Conservation (phyloP, 2,113 vertebrate genomes). For the human (Homo sapiens) region DNA sequence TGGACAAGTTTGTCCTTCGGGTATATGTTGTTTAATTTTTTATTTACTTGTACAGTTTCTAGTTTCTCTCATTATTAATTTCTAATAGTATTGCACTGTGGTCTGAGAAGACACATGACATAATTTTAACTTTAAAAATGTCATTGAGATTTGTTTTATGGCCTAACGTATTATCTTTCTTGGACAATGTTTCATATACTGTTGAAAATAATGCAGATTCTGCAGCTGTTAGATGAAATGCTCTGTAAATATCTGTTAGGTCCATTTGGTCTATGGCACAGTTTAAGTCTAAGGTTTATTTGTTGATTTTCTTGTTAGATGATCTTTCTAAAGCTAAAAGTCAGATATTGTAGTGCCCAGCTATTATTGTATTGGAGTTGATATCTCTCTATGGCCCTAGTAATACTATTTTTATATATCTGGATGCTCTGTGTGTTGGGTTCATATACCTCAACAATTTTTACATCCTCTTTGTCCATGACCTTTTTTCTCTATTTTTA, state of each 20-base stretch:
- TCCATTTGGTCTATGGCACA: not conserved
- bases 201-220: not conserved
- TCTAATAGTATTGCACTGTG: no score
- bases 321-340: not conserved
- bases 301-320: not conserved
- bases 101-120: no score
- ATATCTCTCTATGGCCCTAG: not conserved
- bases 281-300: not conserved
- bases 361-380: not conserved
- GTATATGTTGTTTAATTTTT: no score
- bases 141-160: no score
- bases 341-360: not conserved
- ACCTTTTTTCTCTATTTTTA: not conserved
- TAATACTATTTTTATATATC: not conserved
- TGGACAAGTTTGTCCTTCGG: no score
- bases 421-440: not conserved
- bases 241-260: not conserved
- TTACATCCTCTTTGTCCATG: not conserved
- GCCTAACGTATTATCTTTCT: no score
- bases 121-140: no score
- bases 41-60: no score
- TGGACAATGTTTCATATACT: no score
- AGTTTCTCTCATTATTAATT: no score
- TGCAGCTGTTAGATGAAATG: not conserved
- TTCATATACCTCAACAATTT: not conserved